A percentile compares a stretch with the other conserved stretches of the same genome.
These are phyloP conservation scores for Strix uralensis DNA, from an alignment of 2,113 vertebrate species.

Conservation along the genomic window DNA sequence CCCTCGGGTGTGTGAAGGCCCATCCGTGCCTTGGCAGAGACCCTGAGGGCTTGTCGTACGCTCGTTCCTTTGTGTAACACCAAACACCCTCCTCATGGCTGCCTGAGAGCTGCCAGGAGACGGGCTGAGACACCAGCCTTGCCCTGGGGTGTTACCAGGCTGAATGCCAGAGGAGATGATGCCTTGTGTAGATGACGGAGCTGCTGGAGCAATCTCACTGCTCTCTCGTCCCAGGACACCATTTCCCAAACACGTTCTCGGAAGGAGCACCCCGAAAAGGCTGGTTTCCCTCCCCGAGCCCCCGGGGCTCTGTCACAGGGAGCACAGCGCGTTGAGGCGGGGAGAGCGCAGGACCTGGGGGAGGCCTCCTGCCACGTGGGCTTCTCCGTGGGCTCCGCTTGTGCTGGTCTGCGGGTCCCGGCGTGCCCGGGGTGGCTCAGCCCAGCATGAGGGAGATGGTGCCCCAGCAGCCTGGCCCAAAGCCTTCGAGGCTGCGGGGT, in stretches of 20 bases:
- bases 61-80: not conserved
- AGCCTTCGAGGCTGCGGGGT: not conserved
- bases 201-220: not conserved
- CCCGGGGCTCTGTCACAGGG: not conserved
- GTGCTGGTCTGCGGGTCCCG: not conserved
- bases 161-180: not conserved
- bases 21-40: not conserved
- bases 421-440: not conserved
- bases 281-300: accelerated
- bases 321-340: accelerated
- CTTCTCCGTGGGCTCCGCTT: accelerated
- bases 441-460: accelerated
- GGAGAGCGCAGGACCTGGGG: not conserved
- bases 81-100: accelerated
- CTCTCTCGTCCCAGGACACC: not conserved
- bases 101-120: not conserved
- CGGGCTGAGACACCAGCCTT: not conserved
- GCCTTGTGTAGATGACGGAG: accelerated
- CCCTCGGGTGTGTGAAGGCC: not conserved
- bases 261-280: not conserved
- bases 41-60: accelerated
- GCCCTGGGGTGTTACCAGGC: not conserved
- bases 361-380: not conserved
- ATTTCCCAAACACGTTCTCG: accelerated
- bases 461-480: not conserved